Evolutionary conservation across 2,113 vertebrate species (phyloP), one percentile per base, ranked within the genome.

Genomic region (Heterocephalus glaber): DNA sequence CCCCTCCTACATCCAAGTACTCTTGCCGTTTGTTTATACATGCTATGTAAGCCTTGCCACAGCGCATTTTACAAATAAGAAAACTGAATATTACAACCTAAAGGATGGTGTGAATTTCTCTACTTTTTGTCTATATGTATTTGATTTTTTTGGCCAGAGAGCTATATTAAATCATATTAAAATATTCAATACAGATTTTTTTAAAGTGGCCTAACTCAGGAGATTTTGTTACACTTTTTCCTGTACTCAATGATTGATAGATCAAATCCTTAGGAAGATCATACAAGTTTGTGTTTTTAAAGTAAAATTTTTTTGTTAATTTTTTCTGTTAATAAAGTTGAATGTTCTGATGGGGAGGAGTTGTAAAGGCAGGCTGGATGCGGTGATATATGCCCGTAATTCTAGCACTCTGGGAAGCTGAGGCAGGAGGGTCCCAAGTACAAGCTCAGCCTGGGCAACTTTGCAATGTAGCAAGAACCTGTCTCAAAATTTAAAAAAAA

Each of bases 111-210:
- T 56, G 35, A 80, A 54, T 91, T 70, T 66, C 47, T 95, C 58
- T 70, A 41, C 54, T 77, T 76, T 85, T 72, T n/a, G 1, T 47
- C 54, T 94, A 35, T 22, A 22, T 66, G 8, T 38, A 77, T 87
- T 96, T 84, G 89, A 11, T 94, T 93, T 83, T 95, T 86, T 65
- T n/a, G 94, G 89, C 93, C 94, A 49, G 47, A 49, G 9, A 49
- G 9, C 47, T 6, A 49, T 49, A 96, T 93, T 74, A 95, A 96
- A 90, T 93, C 63, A 61, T 70, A 93, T 88, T 90, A 93, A 97
- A 97, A 92, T 95, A 93, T 92, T 80, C 90, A 96, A 54, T 52
- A 82, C 93, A 93, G 89, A 93, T 82, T 96, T 66, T 96, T 97
- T 96, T 33, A 49, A 49, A 26, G 35, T 24, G 90, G 80, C 66